Evolutionary conservation across 2,797 vertebrate genomes (phyloP).

Genomic region (Carapus acus): DNA sequence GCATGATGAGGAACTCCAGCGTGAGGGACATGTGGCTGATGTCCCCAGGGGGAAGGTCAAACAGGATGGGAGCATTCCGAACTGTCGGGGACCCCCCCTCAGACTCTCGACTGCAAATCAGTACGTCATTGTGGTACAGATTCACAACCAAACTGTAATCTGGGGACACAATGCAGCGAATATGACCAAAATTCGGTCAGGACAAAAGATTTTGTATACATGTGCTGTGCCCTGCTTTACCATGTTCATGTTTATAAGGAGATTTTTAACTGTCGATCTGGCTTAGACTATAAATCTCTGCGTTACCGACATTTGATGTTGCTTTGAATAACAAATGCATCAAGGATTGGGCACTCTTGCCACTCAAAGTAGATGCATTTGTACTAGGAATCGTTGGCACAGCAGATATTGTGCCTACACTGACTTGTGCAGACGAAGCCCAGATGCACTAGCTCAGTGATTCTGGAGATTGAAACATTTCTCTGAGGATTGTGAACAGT

Average conservation of each 20-base stretch:
- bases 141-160: constrained; percentile 65
- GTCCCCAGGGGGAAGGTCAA: constrained; percentile 65
- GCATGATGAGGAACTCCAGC: constrained; percentile 65
- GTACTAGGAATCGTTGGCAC: too few species aligned
- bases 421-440: constrained; percentile 56
- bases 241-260: background rate
- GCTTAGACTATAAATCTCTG: too few species aligned
- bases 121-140: constrained; percentile 50
- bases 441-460: constrained; percentile 51
- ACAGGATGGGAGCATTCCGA: constrained; percentile 67
- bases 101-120: constrained; percentile 60
- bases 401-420: constrained; percentile 3
- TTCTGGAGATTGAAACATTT: constrained; percentile 57
- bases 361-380: too few species aligned
- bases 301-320: too few species aligned
- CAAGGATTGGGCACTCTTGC: too few species aligned
- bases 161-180: constrained; percentile 23
- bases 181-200: background rate
- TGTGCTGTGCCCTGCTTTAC: too few species aligned
- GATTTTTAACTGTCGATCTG: too few species aligned
- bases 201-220: background rate
- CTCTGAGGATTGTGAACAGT: constrained; percentile 62
- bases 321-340: too few species aligned
- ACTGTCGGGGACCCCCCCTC: constrained; percentile 40
- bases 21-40: constrained; percentile 53